Evolutionary conservation across 1,140 invertebrate species (phyloP).

Genomic region (Saccostrea echinata): DNA sequence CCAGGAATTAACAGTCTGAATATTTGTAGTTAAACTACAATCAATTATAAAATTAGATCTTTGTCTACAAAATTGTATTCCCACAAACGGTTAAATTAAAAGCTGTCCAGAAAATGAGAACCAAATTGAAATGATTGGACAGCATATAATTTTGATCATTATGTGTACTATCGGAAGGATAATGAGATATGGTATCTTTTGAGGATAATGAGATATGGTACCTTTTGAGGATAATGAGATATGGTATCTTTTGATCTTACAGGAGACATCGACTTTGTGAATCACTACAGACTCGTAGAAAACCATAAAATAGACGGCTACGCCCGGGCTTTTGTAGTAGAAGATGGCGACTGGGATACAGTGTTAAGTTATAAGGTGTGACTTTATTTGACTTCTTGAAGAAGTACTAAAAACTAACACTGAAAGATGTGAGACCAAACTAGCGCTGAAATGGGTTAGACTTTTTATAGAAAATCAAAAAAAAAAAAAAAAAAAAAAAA

Average conservation of each 20-base stretch:
- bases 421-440: slow-evolving; percentile 4
- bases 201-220: background rate
- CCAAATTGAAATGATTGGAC: background rate
- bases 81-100: too few relatives aligned
- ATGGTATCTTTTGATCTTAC: slow-evolving; percentile 7
- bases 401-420: too few relatives aligned
- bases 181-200: background rate
- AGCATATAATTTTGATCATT: background rate
- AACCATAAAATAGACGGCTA: slow-evolving; percentile 73
- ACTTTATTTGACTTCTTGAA: background rate
- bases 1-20: too few relatives aligned
- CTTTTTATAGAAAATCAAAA: background rate
- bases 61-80: too few relatives aligned
- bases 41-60: too few relatives aligned
- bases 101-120: too few relatives aligned
- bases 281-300: slow-evolving; percentile 76
- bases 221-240: background rate
- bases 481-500: too few relatives aligned
- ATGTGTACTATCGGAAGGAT: background rate
- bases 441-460: too few relatives aligned
- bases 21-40: too few relatives aligned
- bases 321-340: slow-evolving; percentile 75
- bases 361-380: slow-evolving; percentile 69
- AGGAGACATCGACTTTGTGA: slow-evolving; percentile 74
- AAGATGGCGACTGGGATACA: slow-evolving; percentile 75